Conservation (phyloP, 1,140 invertebrate genomes). For the Rhynchophorus ferrugineus region DNA sequence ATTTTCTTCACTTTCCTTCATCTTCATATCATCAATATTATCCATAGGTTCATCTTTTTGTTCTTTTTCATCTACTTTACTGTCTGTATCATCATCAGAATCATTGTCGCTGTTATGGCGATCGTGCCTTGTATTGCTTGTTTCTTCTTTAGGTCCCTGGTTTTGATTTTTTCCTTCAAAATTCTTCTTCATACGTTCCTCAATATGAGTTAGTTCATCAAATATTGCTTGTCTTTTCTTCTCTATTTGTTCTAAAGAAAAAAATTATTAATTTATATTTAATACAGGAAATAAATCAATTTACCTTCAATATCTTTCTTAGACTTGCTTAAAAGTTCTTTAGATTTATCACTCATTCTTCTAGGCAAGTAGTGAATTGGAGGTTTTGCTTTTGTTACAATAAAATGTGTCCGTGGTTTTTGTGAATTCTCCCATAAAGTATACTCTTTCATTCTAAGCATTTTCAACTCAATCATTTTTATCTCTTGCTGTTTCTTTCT, state of each 20-base stretch:
- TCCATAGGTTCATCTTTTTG: not conserved
- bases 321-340: constrained; percentile 44
- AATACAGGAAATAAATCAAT: not conserved
- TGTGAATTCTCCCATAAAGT: constrained; percentile 81
- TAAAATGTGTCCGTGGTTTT: constrained; percentile 70
- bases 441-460: constrained; percentile 79
- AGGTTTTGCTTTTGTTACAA: constrained; percentile 80
- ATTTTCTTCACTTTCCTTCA: too few relatives aligned
- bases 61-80: constrained; percentile 3
- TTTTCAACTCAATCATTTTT: constrained; percentile 81
- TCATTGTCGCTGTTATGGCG: constrained; percentile 13
- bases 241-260: constrained; percentile 42
- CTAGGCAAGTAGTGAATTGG: constrained; percentile 83
- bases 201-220: constrained; percentile 35
- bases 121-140: constrained; percentile 6
- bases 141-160: constrained; percentile 11
- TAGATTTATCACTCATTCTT: constrained; percentile 49
- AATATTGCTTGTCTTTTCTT: constrained; percentile 34
- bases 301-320: constrained; percentile 49
- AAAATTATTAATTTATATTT: constrained; percentile 13
- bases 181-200: constrained; percentile 34
- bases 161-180: constrained; percentile 27
- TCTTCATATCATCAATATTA: too few relatives aligned
- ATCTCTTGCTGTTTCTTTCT: constrained; percentile 85
- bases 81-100: constrained; percentile 13